phyloP scores from a whole-genome alignment of 2,797 vertebrate species.

The Carapus acus region DNA sequence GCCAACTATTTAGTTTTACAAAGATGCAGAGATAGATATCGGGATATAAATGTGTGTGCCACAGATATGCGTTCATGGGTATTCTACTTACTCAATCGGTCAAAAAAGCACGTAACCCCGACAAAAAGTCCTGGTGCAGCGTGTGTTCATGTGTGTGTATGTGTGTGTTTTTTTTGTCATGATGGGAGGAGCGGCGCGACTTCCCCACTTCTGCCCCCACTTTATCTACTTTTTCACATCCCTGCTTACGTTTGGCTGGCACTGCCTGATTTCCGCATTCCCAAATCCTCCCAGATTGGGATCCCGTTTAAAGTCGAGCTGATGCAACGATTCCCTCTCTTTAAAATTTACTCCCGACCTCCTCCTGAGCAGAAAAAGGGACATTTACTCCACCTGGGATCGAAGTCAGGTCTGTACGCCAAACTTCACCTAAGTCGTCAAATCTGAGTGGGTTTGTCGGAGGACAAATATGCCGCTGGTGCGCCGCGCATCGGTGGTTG shows the following conservation, averaged over 20 bases:
- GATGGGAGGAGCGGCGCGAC: constrained; percentile 72
- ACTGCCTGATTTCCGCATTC: constrained; percentile 93
- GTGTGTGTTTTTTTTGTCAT: constrained; percentile 59
- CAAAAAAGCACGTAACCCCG: no score
- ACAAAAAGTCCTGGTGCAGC: no score
- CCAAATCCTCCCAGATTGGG: constrained; percentile 92
- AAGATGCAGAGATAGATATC: no score
- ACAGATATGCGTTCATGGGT: no score
- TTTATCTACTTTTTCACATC: constrained; percentile 72
- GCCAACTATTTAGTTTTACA: no score
- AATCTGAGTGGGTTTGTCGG: constrained; percentile 8
- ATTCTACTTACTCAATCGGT: no score
- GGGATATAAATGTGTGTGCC: no score
- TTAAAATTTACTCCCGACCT: constrained; percentile 82
- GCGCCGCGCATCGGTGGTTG: constrained; percentile 45
- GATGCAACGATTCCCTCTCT: constrained; percentile 95
- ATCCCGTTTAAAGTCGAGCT: constrained; percentile 88
- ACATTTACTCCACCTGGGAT: constrained; percentile 73
- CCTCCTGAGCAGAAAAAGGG: constrained; percentile 75
- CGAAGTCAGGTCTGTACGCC: constrained; percentile 74
- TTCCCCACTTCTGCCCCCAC: constrained; percentile 74
- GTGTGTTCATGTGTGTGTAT: background rate
- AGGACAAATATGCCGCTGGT: constrained; percentile 17
- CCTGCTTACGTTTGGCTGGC: constrained; percentile 87
- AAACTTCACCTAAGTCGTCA: constrained; percentile 54